Conservation (phyloP, 2,888 invertebrate genomes). For the Lithophane socia region DNA sequence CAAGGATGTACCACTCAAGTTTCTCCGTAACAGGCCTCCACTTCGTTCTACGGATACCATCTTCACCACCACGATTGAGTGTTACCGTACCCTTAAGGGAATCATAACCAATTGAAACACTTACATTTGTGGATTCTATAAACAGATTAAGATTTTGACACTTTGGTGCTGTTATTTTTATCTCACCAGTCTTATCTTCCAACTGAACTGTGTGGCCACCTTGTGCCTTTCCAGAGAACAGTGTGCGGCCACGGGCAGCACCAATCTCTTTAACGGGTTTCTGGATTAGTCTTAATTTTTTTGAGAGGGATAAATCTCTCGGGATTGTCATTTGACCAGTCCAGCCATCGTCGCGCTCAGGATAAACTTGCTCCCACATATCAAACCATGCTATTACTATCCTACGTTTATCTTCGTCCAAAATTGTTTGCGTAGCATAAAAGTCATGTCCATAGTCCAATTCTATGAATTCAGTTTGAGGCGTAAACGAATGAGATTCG, state of each 20-base stretch:
- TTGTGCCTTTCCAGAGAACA: conserved; percentile 68
- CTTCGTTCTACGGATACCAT: conserved; percentile 77
- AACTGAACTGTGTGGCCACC: conserved; percentile 60
- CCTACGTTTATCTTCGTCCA: conserved; percentile 73
- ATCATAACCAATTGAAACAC: conserved; percentile 76
- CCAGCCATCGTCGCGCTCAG: conserved; percentile 81
- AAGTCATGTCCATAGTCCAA: conserved; percentile 85
- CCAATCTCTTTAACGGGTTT: conserved; percentile 74
- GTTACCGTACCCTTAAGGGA: conserved; percentile 68
- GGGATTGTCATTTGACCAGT: conserved; percentile 84
- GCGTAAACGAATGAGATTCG: conserved; percentile 72
- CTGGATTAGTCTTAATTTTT: conserved; percentile 74
- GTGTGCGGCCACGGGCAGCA: conserved; percentile 57
- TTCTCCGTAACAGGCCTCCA: conserved; percentile 74
- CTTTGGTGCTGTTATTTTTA: conserved; percentile 69
- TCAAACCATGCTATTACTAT: conserved; percentile 84
- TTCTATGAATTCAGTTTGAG: conserved; percentile 75
- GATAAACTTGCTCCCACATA: conserved; percentile 85
- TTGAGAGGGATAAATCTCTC: conserved; percentile 75
- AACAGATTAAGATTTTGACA: conserved; percentile 69
- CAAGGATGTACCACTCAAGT: conserved; percentile 71
- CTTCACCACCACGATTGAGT: conserved; percentile 80
- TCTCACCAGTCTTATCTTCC: conserved; percentile 77
- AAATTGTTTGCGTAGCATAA: conserved; percentile 85
- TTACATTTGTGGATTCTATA: conserved; percentile 70